These are phyloP conservation scores for Crypturellus tataupa DNA, from an alignment of 2,797 vertebrate species.

Conservation along the genomic window DNA sequence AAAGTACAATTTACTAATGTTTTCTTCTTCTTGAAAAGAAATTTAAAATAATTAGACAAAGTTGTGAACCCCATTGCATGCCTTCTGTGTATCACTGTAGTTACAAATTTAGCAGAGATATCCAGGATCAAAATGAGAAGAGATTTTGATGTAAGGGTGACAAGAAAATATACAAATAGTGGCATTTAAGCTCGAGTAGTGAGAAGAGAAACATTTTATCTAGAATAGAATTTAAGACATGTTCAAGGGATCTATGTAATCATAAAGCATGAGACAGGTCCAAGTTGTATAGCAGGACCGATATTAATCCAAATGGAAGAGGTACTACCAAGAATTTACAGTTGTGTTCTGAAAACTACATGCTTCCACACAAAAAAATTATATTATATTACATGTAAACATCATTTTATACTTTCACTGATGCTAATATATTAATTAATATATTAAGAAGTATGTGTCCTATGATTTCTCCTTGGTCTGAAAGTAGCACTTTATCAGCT, in stretches of 20 bases:
- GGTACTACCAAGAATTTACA: not conserved
- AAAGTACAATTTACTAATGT: not conserved
- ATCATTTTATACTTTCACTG: not conserved
- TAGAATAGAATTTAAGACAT: not conserved
- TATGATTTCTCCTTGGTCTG: not conserved
- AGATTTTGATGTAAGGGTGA: not conserved
- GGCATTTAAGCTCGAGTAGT: not conserved
- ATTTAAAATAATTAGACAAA: not conserved
- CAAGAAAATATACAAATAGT: not conserved
- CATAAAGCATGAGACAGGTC: not conserved
- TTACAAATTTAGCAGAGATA: not conserved
- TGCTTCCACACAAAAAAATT: not conserved
- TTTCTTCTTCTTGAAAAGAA: not conserved
- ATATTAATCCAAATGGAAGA: not conserved
- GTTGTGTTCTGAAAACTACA: not conserved
- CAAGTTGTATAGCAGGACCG: not conserved
- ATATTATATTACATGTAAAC: not conserved
- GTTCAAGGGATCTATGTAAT: not conserved
- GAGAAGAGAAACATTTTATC: not conserved
- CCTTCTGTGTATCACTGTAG: not conserved
- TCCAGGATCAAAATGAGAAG: not conserved
- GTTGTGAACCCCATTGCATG: not conserved
- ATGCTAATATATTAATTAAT: not conserved
- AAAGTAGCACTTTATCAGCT: not conserved
- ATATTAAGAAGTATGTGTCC: not conserved